phyloP scores from a whole-genome alignment of 2,888 invertebrate species.

The Saturnia japonica region DNA sequence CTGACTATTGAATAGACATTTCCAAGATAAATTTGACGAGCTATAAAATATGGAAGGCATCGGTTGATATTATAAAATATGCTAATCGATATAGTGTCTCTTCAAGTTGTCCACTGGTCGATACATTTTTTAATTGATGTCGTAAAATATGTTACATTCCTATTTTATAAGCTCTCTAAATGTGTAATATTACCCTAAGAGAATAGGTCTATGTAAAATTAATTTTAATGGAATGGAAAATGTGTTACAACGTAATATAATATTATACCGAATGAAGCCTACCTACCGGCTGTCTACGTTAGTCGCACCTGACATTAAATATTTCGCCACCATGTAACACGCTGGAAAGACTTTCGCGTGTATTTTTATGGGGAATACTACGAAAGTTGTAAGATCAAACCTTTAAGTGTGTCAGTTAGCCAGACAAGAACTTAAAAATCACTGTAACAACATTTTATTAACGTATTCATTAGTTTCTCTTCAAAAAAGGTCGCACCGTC shows the following conservation, averaged over 20 bases:
- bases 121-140: background rate
- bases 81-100: background rate
- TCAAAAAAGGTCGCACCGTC: too few species aligned
- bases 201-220: background rate
- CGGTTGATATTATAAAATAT: background rate
- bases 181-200: background rate
- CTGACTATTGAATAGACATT: background rate
- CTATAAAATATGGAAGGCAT: background rate
- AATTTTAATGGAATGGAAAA: background rate
- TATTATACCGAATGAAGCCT: too few species aligned
- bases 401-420: too few species aligned
- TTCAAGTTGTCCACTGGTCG: background rate
- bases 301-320: too few species aligned
- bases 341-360: too few species aligned
- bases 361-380: too few species aligned
- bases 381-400: too few species aligned
- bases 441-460: too few species aligned
- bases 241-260: background rate
- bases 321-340: too few species aligned
- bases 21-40: background rate
- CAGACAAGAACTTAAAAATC: too few species aligned
- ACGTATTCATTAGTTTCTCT: too few species aligned
- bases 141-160: background rate
- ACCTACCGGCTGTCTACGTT: too few species aligned
- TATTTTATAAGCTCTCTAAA: conserved; percentile 6